Percentiles rank a stretch among this genome's conserved stretches.
phyloP scores from a whole-genome alignment of 2,888 invertebrate genomes.

The Drosophila buzzatii region DNA sequence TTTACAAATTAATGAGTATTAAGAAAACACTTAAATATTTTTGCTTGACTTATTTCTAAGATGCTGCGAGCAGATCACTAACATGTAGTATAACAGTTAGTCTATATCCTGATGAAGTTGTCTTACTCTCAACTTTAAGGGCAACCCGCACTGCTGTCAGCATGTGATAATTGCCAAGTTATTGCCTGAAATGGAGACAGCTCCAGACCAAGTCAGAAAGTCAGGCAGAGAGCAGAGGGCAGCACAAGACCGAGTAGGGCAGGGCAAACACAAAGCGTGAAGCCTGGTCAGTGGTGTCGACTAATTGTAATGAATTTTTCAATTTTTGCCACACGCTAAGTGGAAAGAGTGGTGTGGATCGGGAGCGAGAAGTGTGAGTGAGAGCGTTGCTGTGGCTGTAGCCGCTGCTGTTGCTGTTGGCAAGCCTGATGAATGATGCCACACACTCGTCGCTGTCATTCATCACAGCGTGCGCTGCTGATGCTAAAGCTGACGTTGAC shows the following conservation, averaged over 20 bases:
- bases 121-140: background rate
- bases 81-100: background rate
- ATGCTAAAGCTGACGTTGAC: conserved; percentile 10
- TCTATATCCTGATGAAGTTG: background rate
- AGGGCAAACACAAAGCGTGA: conserved; percentile 4
- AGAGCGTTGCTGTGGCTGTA: background rate
- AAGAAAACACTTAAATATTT: too few species aligned
- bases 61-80: background rate
- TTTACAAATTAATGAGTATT: too few species aligned
- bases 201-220: background rate
- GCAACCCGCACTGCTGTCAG: background rate
- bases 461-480: conserved; percentile 64
- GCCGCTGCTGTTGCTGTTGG: background rate
- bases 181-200: conserved; percentile 22
- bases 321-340: conserved; percentile 51
- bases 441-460: conserved; percentile 73
- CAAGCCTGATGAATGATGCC: conserved; percentile 73
- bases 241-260: too few species aligned
- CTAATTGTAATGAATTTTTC: conserved; percentile 80
- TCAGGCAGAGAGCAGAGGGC: too few species aligned
- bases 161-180: conserved; percentile 65
- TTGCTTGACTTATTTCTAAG: too few species aligned
- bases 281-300: conserved; percentile 57
- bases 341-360: background rate
- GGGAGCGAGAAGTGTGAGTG: background rate